Conservation (phyloP, 2,113 vertebrate species). For the Macrotus californicus region DNA sequence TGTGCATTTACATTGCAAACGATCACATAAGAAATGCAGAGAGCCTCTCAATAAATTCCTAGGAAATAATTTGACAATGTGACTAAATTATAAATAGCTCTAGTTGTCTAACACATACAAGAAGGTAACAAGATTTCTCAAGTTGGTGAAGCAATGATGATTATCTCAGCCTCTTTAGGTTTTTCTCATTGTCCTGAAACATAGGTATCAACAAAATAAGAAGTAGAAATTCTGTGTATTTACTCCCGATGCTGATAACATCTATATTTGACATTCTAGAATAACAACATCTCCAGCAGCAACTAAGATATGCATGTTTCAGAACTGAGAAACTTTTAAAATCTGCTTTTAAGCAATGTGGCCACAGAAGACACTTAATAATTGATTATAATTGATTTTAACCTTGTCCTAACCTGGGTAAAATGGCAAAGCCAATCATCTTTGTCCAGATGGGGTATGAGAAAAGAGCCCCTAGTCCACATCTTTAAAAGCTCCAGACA, state of each 20-base stretch:
- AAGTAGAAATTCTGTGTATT: conserved; percentile 58
- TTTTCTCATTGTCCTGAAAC: conserved; percentile 56
- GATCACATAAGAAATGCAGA: conserved; percentile 42
- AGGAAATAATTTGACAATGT: conserved; percentile 67
- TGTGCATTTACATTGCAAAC: neutral
- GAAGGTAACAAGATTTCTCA: conserved; percentile 64
- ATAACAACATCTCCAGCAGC: conserved; percentile 70
- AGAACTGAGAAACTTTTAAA: conserved; percentile 78
- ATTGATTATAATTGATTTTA: conserved; percentile 97
- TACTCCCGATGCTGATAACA: conserved; percentile 67
- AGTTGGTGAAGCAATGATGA: conserved; percentile 37
- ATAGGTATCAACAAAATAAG: conserved; percentile 46
- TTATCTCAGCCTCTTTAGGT: conserved; percentile 36
- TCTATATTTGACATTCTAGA: conserved; percentile 76
- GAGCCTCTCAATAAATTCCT: conserved; percentile 63
- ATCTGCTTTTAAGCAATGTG: conserved; percentile 81
- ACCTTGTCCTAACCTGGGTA: conserved; percentile 89
- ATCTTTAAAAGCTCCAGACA: conserved; percentile 93
- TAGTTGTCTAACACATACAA: conserved; percentile 55
- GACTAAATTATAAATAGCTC: conserved; percentile 72
- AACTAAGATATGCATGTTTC: conserved; percentile 75
- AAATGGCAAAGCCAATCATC: conserved; percentile 86
- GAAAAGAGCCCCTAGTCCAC: conserved; percentile 82
- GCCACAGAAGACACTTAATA: conserved; percentile 90
- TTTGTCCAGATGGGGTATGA: conserved; percentile 85